phyloP scores from a whole-genome alignment of 2,113 vertebrate genomes.

The Hippocampus abdominalis region DNA sequence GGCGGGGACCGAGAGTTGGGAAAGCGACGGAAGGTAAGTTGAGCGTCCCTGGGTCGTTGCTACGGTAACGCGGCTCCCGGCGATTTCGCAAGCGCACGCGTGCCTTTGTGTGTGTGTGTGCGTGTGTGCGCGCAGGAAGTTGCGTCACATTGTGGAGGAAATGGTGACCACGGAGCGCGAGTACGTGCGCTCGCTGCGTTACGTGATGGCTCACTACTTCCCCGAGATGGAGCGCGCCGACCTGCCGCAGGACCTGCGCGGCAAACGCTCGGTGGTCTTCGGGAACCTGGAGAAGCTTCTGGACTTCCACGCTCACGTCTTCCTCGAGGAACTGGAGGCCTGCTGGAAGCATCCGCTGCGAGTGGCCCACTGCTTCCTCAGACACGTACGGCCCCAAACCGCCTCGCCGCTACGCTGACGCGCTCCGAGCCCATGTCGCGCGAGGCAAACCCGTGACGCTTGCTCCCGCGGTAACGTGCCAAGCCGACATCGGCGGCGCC shows the following conservation, averaged over 20 bases:
- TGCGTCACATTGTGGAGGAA: constrained; percentile 86
- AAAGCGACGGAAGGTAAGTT: constrained; percentile 48
- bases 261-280: constrained; percentile 85
- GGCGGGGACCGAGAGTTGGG: constrained; percentile 9
- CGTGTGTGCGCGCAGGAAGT: constrained; percentile 65
- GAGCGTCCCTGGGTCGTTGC: constrained; percentile 7
- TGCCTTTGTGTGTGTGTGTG: neutral
- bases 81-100: no score
- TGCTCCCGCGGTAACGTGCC: no score
- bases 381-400: constrained; percentile 77
- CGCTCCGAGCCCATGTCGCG: no score
- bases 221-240: constrained; percentile 89
- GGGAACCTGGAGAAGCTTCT: constrained; percentile 94
- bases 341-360: constrained; percentile 88
- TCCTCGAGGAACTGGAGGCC: constrained; percentile 89
- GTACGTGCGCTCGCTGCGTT: constrained; percentile 87
- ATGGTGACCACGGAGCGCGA: constrained; percentile 92
- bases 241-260: constrained; percentile 90
- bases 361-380: constrained; percentile 88
- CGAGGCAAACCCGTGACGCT: no score
- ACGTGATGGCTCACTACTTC: constrained; percentile 88
- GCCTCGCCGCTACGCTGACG: no score
- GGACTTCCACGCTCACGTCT: constrained; percentile 92
- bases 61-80: neutral
- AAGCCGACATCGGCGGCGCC: no score